phyloP scores from a whole-genome alignment of 2,888 invertebrate species.

The Andrena fulva region DNA sequence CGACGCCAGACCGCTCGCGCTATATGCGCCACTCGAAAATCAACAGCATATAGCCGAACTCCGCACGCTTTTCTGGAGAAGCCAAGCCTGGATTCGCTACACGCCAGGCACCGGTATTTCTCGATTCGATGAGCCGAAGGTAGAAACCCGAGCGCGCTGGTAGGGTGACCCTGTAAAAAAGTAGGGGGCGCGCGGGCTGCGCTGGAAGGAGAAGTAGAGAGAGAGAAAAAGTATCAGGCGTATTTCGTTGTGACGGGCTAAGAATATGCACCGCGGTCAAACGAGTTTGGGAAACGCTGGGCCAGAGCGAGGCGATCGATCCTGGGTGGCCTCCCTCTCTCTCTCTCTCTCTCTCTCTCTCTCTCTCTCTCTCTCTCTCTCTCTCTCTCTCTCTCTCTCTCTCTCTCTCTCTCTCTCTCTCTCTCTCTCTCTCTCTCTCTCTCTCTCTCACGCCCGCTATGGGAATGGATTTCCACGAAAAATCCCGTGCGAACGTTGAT shows the following conservation, averaged over 20 bases:
- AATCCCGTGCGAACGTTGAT: conserved; percentile 24
- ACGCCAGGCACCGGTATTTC: background rate
- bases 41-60: background rate
- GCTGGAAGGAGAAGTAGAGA: background rate
- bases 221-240: background rate
- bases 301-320: background rate
- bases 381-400: too few species aligned
- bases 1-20: background rate
- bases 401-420: background rate
- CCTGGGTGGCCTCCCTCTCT: conserved; percentile 1
- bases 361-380: background rate
- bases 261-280: conserved; percentile 20
- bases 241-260: conserved; percentile 8
- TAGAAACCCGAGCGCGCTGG: background rate
- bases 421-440: background rate
- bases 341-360: too few species aligned
- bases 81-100: conserved; percentile 2
- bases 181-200: background rate
- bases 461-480: conserved; percentile 22
- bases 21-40: background rate
- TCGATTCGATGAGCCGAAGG: conserved; percentile 16
- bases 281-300: conserved; percentile 13
- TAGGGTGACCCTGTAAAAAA: conserved; percentile 3
- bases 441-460: background rate
- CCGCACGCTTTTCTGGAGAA: background rate